These are phyloP conservation scores for Himalopsyche anomala DNA, from an alignment of 2,888 invertebrate genomes.

Conservation along the genomic window DNA sequence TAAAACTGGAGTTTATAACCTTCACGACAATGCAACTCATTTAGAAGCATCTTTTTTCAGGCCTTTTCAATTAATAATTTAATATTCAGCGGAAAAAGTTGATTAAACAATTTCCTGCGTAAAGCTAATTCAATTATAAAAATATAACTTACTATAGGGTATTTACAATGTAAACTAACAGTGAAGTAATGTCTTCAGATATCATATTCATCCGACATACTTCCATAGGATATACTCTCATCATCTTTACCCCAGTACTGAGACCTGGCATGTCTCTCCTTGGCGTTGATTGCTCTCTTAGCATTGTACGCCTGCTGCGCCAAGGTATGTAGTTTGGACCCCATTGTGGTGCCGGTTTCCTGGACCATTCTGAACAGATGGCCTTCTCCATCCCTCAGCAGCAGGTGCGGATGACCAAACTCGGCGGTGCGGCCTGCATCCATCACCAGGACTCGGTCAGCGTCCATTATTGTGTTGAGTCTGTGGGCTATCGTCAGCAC, in stretches of 20 bases:
- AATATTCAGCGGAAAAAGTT: no score
- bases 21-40: neutral
- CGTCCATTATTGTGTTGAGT: constrained; percentile 88
- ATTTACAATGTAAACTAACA: neutral
- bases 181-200: neutral
- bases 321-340: constrained; percentile 72
- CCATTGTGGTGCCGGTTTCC: constrained; percentile 74
- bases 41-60: neutral
- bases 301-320: constrained; percentile 74
- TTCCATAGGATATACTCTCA: constrained; percentile 56
- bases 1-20: neutral
- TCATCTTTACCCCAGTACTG: constrained; percentile 40
- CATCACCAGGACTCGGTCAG: constrained; percentile 85
- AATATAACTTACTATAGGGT: neutral
- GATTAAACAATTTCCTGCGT: neutral
- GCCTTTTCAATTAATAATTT: neutral
- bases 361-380: constrained; percentile 77
- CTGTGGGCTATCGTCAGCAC: constrained; percentile 94
- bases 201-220: constrained; percentile 58
- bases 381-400: constrained; percentile 74
- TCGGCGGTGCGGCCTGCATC: constrained; percentile 82
- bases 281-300: constrained; percentile 68
- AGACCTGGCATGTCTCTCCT: constrained; percentile 61
- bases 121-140: neutral
- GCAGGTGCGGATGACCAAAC: constrained; percentile 77